A percentile compares a stretch with the other conserved stretches of the same genome.
Evolutionary conservation across 2,113 vertebrate genomes (phyloP).

Genomic region (Hypocryptadius cinnamomeus): DNA sequence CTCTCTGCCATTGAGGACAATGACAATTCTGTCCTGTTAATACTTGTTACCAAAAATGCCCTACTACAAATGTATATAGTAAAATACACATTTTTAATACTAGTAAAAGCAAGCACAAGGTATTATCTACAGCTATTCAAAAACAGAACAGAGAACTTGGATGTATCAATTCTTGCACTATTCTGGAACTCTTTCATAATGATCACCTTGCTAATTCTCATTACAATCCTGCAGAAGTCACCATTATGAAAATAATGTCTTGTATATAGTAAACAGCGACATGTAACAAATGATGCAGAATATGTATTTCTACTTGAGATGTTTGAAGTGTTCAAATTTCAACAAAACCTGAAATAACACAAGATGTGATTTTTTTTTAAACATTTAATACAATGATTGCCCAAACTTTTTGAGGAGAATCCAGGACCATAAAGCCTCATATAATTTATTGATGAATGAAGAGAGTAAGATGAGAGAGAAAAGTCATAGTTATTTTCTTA

Average conservation of each 20-base stretch:
- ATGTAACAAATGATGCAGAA: not conserved
- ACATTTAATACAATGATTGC: not conserved
- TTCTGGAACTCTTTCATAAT: not conserved
- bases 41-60: not conserved
- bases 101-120: not conserved
- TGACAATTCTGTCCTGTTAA: not conserved
- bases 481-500: not conserved
- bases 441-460: not conserved
- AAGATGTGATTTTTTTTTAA: not conserved
- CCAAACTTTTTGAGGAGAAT: not conserved
- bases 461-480: not conserved
- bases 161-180: not conserved
- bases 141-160: not conserved
- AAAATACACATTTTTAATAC: not conserved
- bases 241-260: not conserved
- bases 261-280: not conserved
- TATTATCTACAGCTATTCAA: not conserved
- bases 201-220: not conserved
- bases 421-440: not conserved
- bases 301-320: not conserved
- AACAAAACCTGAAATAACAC: not conserved
- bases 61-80: not conserved
- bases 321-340: not conserved
- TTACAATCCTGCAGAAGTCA: not conserved
- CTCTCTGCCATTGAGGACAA: not conserved